Base-by-base conservation (phyloP, 2,888 invertebrate genomes). In the Gerris lacustris region DNA sequence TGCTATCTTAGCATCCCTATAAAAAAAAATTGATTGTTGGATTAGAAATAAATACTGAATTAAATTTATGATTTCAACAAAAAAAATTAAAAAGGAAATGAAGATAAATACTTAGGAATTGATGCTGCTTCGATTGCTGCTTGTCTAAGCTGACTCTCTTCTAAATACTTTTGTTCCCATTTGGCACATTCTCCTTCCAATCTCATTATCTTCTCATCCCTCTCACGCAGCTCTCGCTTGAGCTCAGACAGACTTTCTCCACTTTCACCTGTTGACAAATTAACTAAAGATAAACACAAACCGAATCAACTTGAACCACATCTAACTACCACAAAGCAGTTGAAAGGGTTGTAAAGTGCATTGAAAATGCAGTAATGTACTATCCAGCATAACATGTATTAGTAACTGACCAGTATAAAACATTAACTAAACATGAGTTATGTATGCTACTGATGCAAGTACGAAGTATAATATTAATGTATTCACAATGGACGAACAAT, bases 121-220 rank as follows among this genome's bases (percentile, higher is more conserved):
- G 88, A 87, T 68, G 91, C 91, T 71, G 91, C 89, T 79, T 91
- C 91, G 66, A 92, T 89, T 55, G 90, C 91, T 69, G 91, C 89
- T 80, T 91, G 91, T 43, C 91, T 80, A 74, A 90, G 81, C 64
- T 91, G 89, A 74, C 88, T 89, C 80, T 92, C 92, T 80, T 92
- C 92, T 69, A 92, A 82, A 81, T 89, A 92, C 68, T 90, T 84
- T 81, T 92, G 91, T 81, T 93, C 92, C 91, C 91, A 91, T 82
- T 91, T 90, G 76, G 89, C 87, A 77, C 90, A 89, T 79, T 91
- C 91, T 0, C 89, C 89, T 81, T 91, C 91, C 70, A 90, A 82
- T 72, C 87, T 82, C 84, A 88, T 87, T 62, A 89, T 87, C 78
- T 86, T 87, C 77, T 88, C 87, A 76, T 89, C 88, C 76, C 86